A percentile compares a stretch with the other conserved stretches of the same genome.
These are phyloP conservation scores for human (Homo sapiens) DNA, from an alignment of 2,113 vertebrate genomes.

Conservation along the genomic window GRCh38 chrX:136363501-136364000, in stretches of 20 bases:
- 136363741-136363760: not conserved
- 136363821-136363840: too few species aligned
- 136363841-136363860: too few species aligned
- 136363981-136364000: too few species aligned
- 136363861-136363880: too few species aligned
- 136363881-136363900: too few species aligned
- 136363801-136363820: not conserved
- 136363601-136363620: not conserved
- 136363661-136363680: not conserved
- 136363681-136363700: not conserved
- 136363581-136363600: constrained; percentile 89
- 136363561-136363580: constrained; percentile 85
- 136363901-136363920: too few species aligned
- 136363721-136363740: not conserved
- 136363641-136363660: not conserved
- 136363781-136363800: not conserved
- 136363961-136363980: too few species aligned
- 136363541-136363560: constrained; percentile 80
- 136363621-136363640: not conserved
- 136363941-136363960: too few species aligned
- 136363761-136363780: not conserved
- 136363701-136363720: not conserved
- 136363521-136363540: constrained; percentile 83
- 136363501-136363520: constrained; percentile 86
- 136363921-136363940: too few species aligned